Evolutionary conservation across 1,140 invertebrate species (phyloP).

Genomic region (Lepidotrigona ventralis): DNA sequence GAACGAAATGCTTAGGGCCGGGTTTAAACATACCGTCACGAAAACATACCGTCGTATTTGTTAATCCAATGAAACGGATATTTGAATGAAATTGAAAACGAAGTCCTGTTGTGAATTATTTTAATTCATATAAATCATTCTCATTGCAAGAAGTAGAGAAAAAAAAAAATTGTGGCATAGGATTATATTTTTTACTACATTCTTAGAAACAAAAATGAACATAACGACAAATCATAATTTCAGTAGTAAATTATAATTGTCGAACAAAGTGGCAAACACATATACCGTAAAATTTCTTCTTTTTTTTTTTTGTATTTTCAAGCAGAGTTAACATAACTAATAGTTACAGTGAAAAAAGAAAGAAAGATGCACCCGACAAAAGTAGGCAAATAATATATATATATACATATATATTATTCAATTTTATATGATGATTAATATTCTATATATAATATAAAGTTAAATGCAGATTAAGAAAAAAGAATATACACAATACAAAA

Average conservation of each 20-base stretch:
- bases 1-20: neutral
- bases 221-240: neutral
- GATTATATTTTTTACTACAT: conserved; percentile 19
- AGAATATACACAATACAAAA: conserved; percentile 17
- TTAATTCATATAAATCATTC: conserved; percentile 1
- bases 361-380: neutral
- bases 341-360: neutral
- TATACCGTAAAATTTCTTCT: neutral
- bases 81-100: neutral
- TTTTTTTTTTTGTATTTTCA: neutral
- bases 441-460: conserved; percentile 30
- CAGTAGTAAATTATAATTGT: neutral
- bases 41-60: conserved; percentile 8
- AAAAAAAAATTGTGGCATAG: neutral
- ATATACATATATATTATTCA: neutral
- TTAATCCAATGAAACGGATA: conserved; percentile 3
- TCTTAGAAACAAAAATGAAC: neutral
- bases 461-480: conserved; percentile 46
- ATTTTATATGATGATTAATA: conserved; percentile 17
- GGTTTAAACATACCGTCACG: neutral
- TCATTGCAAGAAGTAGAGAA: neutral
- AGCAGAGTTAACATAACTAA: neutral
- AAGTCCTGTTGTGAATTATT: conserved; percentile 12
- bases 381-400: neutral
- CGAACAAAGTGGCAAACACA: neutral